Evolutionary conservation across 2,797 vertebrate species (phyloP).

Genomic region (Lacerta agilis): DNA sequence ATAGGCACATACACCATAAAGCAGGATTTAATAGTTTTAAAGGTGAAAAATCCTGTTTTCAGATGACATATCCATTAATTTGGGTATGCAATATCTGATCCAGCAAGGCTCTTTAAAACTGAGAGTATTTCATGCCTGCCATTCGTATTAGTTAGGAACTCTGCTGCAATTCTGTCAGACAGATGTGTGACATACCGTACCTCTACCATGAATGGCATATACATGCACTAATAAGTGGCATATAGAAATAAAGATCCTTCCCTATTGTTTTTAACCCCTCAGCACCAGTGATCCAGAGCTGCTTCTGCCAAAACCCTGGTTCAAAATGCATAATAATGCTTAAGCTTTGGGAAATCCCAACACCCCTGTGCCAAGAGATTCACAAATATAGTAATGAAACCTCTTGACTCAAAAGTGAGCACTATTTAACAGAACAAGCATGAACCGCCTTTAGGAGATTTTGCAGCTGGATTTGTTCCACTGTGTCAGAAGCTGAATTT

Average conservation of each 20-base stretch:
- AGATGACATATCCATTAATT: slow-evolving; percentile 70
- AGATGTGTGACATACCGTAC: neutral
- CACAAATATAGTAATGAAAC: slow-evolving; percentile 74
- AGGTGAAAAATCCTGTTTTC: slow-evolving; percentile 66
- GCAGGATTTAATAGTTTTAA: slow-evolving; percentile 71
- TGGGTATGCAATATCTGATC: slow-evolving; percentile 74
- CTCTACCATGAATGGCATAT: neutral
- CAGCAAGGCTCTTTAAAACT: slow-evolving; percentile 9
- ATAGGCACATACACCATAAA: slow-evolving; percentile 65
- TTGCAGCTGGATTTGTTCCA: slow-evolving; percentile 74
- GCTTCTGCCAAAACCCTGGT: slow-evolving; percentile 46
- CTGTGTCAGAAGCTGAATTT: slow-evolving; percentile 63
- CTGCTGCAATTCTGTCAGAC: slow-evolving; percentile 1
- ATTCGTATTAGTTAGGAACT: slow-evolving; percentile 1
- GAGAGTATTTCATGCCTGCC: slow-evolving; percentile 44
- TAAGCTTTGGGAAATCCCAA: slow-evolving; percentile 66
- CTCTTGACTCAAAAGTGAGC: slow-evolving; percentile 72
- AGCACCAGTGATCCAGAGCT: slow-evolving; percentile 40
- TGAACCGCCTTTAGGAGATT: slow-evolving; percentile 67
- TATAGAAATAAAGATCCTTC: slow-evolving; percentile 45
- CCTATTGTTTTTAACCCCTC: slow-evolving; percentile 53
- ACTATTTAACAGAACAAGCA: slow-evolving; percentile 73
- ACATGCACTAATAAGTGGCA: neutral
- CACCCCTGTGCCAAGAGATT: slow-evolving; percentile 66
- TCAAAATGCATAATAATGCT: slow-evolving; percentile 68